These are phyloP conservation scores for Corynorhinus townsendii DNA, from an alignment of 2,113 vertebrate species.

Conservation along the genomic window DNA sequence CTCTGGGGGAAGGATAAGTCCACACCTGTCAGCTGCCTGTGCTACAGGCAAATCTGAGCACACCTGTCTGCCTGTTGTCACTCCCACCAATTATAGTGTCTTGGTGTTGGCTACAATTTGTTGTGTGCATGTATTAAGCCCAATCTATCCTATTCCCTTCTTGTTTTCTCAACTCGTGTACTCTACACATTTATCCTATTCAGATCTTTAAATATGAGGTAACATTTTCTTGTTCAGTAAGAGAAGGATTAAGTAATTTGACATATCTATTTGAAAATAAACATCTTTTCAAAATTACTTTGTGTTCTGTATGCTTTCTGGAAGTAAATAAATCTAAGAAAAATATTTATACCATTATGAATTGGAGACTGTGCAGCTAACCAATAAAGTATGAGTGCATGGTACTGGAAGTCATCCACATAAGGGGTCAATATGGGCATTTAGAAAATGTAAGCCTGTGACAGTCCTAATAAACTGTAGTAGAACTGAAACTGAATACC, in stretches of 20 bases:
- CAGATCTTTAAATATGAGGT: not conserved
- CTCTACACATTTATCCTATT: not conserved
- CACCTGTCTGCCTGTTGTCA: too few species aligned
- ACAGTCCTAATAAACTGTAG: not conserved
- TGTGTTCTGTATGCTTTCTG: not conserved
- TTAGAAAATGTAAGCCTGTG: fast-evolving
- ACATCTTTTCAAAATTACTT: not conserved
- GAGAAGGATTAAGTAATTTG: not conserved
- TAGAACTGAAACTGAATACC: not conserved
- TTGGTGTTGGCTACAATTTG: not conserved
- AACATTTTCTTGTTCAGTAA: not conserved
- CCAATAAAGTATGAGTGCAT: fast-evolving
- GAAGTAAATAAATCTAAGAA: not conserved
- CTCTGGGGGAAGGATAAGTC: fast-evolving
- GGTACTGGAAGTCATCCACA: not conserved
- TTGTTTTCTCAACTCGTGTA: not conserved
- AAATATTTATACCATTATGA: too few species aligned
- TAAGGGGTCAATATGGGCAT: not conserved
- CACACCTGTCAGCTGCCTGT: fast-evolving
- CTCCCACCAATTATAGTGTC: fast-evolving
- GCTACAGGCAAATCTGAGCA: not conserved
- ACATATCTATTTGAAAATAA: not conserved
- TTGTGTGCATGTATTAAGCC: not conserved
- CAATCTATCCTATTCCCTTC: not conserved
- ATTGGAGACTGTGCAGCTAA: too few species aligned